Conservation (phyloP, 2,113 vertebrate genomes). For the Sporophila hypoxantha region DNA sequence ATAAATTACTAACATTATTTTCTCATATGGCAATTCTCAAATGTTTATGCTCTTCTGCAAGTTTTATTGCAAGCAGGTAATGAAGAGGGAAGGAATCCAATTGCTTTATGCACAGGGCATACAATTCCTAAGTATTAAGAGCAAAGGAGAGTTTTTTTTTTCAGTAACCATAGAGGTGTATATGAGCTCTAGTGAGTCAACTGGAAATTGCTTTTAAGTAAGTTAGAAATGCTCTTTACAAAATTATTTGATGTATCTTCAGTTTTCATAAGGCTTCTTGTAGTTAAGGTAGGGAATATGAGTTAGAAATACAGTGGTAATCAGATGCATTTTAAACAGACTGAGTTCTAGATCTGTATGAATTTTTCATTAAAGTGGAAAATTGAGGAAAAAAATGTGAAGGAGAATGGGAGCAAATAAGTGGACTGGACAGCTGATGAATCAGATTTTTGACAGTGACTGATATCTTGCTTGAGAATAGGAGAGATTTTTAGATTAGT, state of each 20-base stretch:
- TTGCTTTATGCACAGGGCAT: slow-evolving; percentile 64
- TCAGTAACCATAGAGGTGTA: slow-evolving; percentile 21
- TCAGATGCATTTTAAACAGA: background rate
- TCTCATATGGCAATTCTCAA: slow-evolving; percentile 49
- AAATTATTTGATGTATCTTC: slow-evolving; percentile 10
- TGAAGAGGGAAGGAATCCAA: slow-evolving; percentile 60
- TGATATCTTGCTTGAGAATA: background rate
- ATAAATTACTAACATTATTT: slow-evolving; percentile 49
- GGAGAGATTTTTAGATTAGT: background rate
- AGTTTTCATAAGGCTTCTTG: background rate
- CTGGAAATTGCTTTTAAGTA: slow-evolving; percentile 56
- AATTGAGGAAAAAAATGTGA: background rate
- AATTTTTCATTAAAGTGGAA: slow-evolving; percentile 15
- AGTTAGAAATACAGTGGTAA: background rate
- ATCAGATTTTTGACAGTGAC: background rate
- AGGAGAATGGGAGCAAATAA: background rate
- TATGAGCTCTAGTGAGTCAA: slow-evolving; percentile 43
- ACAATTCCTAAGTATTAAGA: slow-evolving; percentile 60
- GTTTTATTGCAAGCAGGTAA: slow-evolving; percentile 56
- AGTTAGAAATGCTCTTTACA: slow-evolving; percentile 11
- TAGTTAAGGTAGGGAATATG: background rate
- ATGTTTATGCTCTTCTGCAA: slow-evolving; percentile 60
- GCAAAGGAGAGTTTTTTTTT: slow-evolving; percentile 43
- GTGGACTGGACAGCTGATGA: background rate
- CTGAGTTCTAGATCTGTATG: background rate